Evolutionary conservation across 2,113 vertebrate species (phyloP).

Genomic region (Rissa tridactyla): DNA sequence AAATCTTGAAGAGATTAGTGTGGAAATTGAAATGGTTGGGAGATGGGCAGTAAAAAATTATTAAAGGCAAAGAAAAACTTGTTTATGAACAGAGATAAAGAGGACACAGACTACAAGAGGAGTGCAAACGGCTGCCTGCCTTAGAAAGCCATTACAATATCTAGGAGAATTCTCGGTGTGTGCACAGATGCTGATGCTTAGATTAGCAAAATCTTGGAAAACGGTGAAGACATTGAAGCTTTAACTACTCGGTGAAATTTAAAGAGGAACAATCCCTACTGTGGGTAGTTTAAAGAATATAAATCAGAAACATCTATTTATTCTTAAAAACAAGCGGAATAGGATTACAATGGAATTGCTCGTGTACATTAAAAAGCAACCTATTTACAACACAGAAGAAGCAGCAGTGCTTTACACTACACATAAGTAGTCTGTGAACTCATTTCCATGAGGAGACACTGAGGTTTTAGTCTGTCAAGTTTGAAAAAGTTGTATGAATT

Average conservation of each 20-base stretch:
- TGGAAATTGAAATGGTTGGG: not conserved
- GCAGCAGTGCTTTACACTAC: not conserved
- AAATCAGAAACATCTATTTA: not conserved
- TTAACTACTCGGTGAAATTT: not conserved
- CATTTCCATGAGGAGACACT: not conserved
- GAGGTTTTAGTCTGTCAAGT: not conserved
- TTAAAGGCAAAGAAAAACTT: conserved; percentile 8
- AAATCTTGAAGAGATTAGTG: not conserved
- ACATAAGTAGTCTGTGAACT: not conserved
- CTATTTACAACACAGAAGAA: not conserved
- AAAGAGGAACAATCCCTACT: not conserved
- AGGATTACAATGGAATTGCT: not conserved
- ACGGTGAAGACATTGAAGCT: not conserved
- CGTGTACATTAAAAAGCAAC: not conserved
- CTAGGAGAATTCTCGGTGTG: not conserved
- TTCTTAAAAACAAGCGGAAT: not conserved
- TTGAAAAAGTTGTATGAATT: not conserved
- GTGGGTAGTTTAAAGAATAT: not conserved
- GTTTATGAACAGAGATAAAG: not conserved
- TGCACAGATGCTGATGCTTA: not conserved
- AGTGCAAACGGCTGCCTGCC: not conserved
- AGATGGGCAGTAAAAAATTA: not conserved
- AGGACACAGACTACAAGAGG: not conserved
- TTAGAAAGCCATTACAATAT: not conserved
- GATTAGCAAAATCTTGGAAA: not conserved